A percentile compares a stretch with the other conserved stretches of the same genome.
Evolutionary conservation across 2,113 vertebrate genomes (phyloP).

Genomic region (Microcebus jonahi): DNA sequence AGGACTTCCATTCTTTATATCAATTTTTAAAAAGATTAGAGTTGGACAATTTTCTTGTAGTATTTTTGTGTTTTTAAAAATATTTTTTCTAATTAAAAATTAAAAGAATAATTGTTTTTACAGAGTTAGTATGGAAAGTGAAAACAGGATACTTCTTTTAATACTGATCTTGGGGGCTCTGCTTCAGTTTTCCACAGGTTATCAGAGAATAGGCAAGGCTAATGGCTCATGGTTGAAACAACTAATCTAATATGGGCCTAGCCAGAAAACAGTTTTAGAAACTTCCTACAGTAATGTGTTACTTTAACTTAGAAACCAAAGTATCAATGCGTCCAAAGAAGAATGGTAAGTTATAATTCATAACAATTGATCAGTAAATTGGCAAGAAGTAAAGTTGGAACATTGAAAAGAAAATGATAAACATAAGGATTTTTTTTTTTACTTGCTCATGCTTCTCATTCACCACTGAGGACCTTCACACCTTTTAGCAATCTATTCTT

Average conservation of each 20-base stretch:
- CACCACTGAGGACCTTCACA: slow-evolving; percentile 44
- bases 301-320: not conserved
- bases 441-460: slow-evolving; percentile 25
- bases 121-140: not conserved
- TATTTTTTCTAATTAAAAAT: slow-evolving; percentile 17
- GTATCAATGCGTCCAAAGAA: not conserved
- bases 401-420: slow-evolving; percentile 23
- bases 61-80: not conserved
- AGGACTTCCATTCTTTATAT: not conserved
- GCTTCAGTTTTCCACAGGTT: not conserved
- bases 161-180: not conserved
- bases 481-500: not conserved
- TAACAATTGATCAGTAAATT: not conserved
- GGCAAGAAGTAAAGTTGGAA: slow-evolving; percentile 7
- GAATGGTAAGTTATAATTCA: not conserved
- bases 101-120: not conserved
- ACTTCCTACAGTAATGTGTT: not conserved
- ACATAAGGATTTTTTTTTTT: not conserved
- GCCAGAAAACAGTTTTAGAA: not conserved
- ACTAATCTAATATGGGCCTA: not conserved
- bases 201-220: not conserved
- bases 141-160: not conserved
- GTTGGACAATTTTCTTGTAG: not conserved
- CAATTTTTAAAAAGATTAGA: not conserved
- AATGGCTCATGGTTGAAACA: not conserved